Evolutionary conservation across 2,113 vertebrate genomes (phyloP), one percentile per base, ranked within the genome.

Genomic region (Cephalopterus ornatus): DNA sequence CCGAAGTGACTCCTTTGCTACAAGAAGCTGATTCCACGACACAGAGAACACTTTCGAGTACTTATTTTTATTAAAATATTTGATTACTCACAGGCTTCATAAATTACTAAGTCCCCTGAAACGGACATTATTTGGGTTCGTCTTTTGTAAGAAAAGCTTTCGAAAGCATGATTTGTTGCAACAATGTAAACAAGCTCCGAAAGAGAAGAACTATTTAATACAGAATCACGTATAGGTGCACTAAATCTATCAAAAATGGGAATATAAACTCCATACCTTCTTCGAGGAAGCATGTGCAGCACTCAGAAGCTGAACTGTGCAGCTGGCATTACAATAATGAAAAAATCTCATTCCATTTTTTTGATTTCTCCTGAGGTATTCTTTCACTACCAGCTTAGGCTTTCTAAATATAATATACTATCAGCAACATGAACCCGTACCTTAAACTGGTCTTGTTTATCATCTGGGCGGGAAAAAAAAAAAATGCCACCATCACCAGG

Each of bases 401-500:
- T 97, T 95, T 92, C 95, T 95, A 95, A 74, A 82, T 79, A 85
- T 92, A 86, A 96, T 81, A 88, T 30, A 61, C 62, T 86, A 88
- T 92, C 85, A 92, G 79, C 91, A 97, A 96, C 63, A 93, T 42
- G 80, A 80, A 89, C 53, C 73, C 59, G 18, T 56, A 61, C 68
- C 92, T 93, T 92, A 81, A 71, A 81, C 56, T 41, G 24, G 77
- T 73, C 78, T 89, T 92, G 84, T 93, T 96, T 95, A 93, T 67
- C 90, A 93, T 78, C 37, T 14, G 14, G 26, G 80, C 1, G 1
- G 2, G 12, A 19, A 39, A 92, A 63, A 95, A 41, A 41, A 30
- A 59, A 92, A 73, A 96, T 42, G 83, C 82, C 93, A 96, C 88
- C 67, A 96, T 73, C 85, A 96, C 59, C 79, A 65, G 73, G 74